phyloP scores from a whole-genome alignment of 2,888 invertebrate genomes.

The Branchellion lobata region DNA sequence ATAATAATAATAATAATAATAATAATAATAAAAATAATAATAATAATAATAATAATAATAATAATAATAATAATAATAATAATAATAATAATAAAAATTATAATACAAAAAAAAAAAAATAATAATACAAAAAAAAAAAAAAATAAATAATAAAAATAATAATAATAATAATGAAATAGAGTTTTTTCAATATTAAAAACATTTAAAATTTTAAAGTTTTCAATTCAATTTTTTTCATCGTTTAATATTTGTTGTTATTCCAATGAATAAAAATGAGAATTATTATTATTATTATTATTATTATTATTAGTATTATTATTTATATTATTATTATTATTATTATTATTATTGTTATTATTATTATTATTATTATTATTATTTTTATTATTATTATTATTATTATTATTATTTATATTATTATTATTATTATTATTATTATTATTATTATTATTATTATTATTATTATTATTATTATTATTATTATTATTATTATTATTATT shows the following conservation, averaged over 20 bases:
- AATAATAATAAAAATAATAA: conserved; percentile 33
- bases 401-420: conserved; percentile 1
- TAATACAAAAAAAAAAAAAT: no score
- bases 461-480: conserved; percentile 31
- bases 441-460: neutral
- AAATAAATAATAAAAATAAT: no score
- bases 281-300: neutral
- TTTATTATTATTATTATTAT: neutral
- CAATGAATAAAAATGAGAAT: no score
- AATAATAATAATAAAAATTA: conserved; percentile 5
- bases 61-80: conserved; percentile 25
- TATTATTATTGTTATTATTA: neutral
- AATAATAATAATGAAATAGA: no score
- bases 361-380: neutral
- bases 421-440: neutral
- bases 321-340: conserved; percentile 20
- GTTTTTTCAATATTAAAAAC: no score
- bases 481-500: conserved; percentile 13
- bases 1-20: conserved; percentile 31
- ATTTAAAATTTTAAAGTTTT: no score
- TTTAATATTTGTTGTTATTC: no score
- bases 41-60: neutral
- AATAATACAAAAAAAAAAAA: no score
- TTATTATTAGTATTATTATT: neutral
- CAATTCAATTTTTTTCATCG: no score